Percentiles rank a stretch among this genome's conserved stretches.
phyloP scores from a whole-genome alignment of 2,113 vertebrate species.

The Cyanocitta stelleri region DNA sequence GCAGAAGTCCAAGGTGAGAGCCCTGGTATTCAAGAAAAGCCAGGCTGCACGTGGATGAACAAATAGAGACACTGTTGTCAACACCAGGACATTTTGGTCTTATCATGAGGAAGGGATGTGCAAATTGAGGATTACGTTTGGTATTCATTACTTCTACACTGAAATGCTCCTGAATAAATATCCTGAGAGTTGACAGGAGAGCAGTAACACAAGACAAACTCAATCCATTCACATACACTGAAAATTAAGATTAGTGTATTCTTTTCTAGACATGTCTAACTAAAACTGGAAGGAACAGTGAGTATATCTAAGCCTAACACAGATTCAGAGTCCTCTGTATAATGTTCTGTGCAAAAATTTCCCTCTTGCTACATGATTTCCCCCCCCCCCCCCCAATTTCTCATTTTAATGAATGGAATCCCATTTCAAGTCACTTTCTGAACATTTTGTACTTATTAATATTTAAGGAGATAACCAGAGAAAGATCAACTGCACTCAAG shows the following conservation, averaged over 20 bases:
- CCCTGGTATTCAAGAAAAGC: not conserved
- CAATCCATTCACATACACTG: not conserved
- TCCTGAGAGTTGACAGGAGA: not conserved
- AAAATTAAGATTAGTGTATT: not conserved
- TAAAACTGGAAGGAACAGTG: not conserved
- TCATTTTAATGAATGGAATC: not conserved
- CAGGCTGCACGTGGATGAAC: not conserved
- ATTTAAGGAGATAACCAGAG: slow-evolving; percentile 23
- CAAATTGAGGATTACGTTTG: not conserved
- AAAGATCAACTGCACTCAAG: not conserved
- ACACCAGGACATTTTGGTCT: not conserved
- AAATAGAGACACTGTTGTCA: not conserved
- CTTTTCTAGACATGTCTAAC: not conserved
- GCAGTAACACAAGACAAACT: not conserved
- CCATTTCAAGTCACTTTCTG: not conserved
- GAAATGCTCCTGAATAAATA: not conserved
- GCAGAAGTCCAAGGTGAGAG: not conserved
- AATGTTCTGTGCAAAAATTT: not conserved
- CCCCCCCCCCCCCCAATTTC: not conserved
- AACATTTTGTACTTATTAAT: slow-evolving; percentile 55
- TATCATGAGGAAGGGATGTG: not conserved
- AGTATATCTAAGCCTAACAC: not conserved
- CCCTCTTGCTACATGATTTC: not conserved
- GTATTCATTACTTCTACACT: not conserved
- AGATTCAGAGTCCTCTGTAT: not conserved